Conservation (phyloP, 2,113 vertebrate genomes). For the Dasyprocta punctata region DNA sequence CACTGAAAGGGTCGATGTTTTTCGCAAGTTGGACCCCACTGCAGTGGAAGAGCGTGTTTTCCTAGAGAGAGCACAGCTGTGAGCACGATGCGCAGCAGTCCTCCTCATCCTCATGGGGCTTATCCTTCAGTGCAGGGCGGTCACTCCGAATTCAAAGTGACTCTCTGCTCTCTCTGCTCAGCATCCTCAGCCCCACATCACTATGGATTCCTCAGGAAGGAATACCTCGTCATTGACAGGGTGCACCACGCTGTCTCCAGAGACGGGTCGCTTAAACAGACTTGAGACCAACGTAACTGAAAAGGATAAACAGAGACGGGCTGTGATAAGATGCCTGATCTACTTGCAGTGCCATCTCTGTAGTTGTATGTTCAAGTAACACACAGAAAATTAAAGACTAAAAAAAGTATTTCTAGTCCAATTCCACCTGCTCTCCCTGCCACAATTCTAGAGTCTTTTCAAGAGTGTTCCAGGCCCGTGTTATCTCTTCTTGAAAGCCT, state of each 20-base stretch:
- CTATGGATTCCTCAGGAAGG: not conserved
- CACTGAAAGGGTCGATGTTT: accelerated
- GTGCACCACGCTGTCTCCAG: too few species aligned
- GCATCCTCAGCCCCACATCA: not conserved
- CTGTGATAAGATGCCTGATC: not conserved
- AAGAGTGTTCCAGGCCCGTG: not conserved
- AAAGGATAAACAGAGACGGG: not conserved
- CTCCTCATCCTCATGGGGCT: not conserved
- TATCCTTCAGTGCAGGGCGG: not conserved
- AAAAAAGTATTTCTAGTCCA: not conserved
- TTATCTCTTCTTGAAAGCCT: not conserved
- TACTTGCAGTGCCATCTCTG: too few species aligned
- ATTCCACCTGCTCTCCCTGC: not conserved
- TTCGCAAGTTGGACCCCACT: not conserved
- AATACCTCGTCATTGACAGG: accelerated
- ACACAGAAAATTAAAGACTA: not conserved
- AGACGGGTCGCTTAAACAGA: not conserved
- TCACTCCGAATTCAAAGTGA: not conserved
- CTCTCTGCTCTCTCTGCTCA: not conserved
- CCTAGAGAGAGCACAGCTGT: not conserved
- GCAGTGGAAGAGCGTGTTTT: not conserved
- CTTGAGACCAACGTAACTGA: not conserved
- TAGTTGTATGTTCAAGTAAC: not conserved
- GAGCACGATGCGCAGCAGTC: accelerated
- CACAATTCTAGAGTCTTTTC: not conserved